Evolutionary conservation across 53 echinoderm and acorn worm genomes (phyloP).

Genomic region (Apostichopus leukothele): DNA sequence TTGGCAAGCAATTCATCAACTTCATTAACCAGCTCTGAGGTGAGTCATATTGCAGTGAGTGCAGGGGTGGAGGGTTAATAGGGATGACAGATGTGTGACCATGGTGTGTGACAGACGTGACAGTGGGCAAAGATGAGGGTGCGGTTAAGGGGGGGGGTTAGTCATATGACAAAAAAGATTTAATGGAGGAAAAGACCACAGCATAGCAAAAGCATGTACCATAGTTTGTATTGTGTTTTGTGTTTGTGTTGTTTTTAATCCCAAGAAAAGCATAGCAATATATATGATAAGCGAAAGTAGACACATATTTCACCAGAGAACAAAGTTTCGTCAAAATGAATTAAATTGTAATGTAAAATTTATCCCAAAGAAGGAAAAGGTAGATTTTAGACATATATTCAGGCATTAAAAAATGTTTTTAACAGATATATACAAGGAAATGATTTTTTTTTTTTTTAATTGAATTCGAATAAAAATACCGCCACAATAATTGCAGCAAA

Average conservation of each 20-base stretch:
- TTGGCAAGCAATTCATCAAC: slow-evolving; percentile 95
- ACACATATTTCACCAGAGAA: background rate
- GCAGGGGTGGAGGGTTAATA: slow-evolving; percentile 13
- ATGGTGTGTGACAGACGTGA: background rate
- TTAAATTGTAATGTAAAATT: background rate
- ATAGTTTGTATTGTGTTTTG: background rate
- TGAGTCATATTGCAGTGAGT: slow-evolving; percentile 33
- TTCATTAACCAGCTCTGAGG: slow-evolving; percentile 87
- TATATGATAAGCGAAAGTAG: background rate
- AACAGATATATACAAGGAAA: background rate
- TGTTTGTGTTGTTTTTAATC: background rate
- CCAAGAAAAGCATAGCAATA: background rate
- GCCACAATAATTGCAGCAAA: too few relatives aligned
- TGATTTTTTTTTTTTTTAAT: background rate
- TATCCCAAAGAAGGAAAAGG: background rate
- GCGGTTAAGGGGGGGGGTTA: background rate
- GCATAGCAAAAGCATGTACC: background rate
- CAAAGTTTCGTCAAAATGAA: background rate
- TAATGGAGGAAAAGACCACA: background rate
- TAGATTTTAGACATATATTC: background rate
- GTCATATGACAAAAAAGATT: background rate
- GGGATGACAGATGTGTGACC: background rate
- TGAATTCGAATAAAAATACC: too few relatives aligned
- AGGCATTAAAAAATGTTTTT: background rate
- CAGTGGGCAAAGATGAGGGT: background rate